These are phyloP conservation scores for Pseudotriccus pelzelni DNA, from an alignment of 2,797 vertebrate genomes.

Conservation along the genomic window DNA sequence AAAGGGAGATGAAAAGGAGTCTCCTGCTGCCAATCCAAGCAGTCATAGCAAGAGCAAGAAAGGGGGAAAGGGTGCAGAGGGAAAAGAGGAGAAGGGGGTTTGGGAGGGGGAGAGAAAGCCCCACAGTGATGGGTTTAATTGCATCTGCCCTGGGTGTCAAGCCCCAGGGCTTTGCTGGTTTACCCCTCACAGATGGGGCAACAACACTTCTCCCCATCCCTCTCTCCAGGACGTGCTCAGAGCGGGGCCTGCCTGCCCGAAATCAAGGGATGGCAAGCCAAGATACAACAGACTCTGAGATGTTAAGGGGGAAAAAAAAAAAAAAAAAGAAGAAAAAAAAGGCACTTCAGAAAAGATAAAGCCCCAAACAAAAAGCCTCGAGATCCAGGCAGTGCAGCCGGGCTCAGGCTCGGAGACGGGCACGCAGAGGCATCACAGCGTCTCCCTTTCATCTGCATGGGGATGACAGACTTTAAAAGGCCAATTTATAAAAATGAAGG, in stretches of 20 bases:
- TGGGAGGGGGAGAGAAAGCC: neutral
- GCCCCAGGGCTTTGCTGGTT: neutral
- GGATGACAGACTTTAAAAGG: slow-evolving; percentile 60
- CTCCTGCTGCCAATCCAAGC: neutral
- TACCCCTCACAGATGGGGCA: fast-evolving
- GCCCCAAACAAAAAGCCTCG: neutral
- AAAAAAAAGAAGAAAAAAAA: neutral
- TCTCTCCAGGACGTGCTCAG: neutral
- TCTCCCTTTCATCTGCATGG: slow-evolving; percentile 43
- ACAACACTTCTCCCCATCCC: neutral
- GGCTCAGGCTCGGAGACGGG: fast-evolving
- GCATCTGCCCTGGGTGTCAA: fast-evolving
- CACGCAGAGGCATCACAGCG: neutral
- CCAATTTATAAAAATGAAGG: slow-evolving; percentile 50
- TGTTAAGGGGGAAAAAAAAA: neutral
- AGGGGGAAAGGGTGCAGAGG: neutral
- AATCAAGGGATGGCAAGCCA: neutral
- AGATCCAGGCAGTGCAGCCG: neutral
- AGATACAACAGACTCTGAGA: neutral
- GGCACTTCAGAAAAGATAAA: neutral
- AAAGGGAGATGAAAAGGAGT: neutral
- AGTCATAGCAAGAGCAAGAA: fast-evolving
- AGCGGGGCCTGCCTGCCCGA: neutral
- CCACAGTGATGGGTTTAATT: fast-evolving
- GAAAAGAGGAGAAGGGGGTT: neutral